Base-by-base conservation (phyloP, 2,113 vertebrate species). In the Myrmecobius fasciatus region DNA sequence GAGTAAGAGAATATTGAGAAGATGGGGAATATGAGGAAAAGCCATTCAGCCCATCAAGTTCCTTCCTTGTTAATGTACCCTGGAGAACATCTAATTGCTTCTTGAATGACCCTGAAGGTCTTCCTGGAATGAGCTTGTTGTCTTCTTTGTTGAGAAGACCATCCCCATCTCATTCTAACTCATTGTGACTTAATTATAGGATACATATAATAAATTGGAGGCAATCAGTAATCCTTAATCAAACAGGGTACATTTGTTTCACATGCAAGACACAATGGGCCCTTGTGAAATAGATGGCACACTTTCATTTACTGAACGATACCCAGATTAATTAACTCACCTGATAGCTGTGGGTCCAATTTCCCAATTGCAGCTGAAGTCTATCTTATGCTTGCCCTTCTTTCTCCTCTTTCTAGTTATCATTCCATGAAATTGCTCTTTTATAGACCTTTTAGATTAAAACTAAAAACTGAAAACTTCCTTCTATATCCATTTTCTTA, bases 101-200 rank as follows among this genome's bases (percentile, higher is more conserved):
- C 98, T 98, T 98, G 96, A 98, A 98, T 98, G 98, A 99, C 98
- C 98, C 98, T 95, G 96, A 97, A 98, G 98, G 98, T 99, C 98
- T 98, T 98, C 96, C 96, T 96, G 96, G 98, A 98, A 98, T 98
- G 98, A 99, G 98, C 97, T 98, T 98, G 98, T 99, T 99, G 98
- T 98, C 98, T 98, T 98, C 97, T 97, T 97, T 97, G 95, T 98
- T 96, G 96, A 98, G 95, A 97, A 98, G 97, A 98, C 95, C 98
- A 98, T 98, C 97, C 98, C 97, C 98, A 98, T 97, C 98, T 98
- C 98, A 98, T 98, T 98, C 97, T 95, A 97, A 97, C 95, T 98
- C 98, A 98, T 98, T 98, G 98, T 98, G 98, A 98, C 98, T 98
- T 99, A 98, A 99, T 99, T 99, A 99, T 98, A 98, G 96, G 97